A percentile compares a stretch with the other conserved stretches of the same genome.
phyloP scores from a whole-genome alignment of 1,140 invertebrate species.

The Temnothorax longispinosus region DNA sequence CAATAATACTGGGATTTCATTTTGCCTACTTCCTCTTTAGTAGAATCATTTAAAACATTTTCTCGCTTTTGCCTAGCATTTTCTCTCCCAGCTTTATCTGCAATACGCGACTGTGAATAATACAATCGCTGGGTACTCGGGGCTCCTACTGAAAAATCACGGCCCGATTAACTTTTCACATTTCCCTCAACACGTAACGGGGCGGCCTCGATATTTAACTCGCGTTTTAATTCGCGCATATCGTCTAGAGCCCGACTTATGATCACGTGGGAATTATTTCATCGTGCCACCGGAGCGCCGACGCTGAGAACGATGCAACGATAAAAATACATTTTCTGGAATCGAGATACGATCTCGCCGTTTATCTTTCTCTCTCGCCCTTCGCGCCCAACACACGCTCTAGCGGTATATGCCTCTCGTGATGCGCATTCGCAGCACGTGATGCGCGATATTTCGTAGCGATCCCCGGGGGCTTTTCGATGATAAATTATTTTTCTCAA shows the following conservation, averaged over 20 bases:
- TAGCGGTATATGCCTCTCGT: constrained; percentile 11
- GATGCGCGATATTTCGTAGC: constrained; percentile 39
- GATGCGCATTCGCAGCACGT: constrained; percentile 36
- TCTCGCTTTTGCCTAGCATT: too few relatives aligned
- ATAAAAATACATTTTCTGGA: constrained; percentile 59
- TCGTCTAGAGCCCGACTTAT: constrained; percentile 24
- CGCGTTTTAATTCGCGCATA: constrained; percentile 34
- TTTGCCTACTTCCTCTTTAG: not conserved
- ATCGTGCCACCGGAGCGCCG: constrained; percentile 47
- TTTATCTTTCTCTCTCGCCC: not conserved
- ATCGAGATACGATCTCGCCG: constrained; percentile 39
- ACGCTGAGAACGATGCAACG: constrained; percentile 55
- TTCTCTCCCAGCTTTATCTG: not conserved
- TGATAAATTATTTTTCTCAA: constrained; percentile 35
- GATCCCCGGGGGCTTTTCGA: not conserved
- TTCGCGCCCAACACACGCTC: not conserved
- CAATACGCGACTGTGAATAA: constrained; percentile 4
- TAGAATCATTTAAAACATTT: not conserved
- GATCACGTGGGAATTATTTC: constrained; percentile 58
- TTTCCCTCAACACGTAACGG: constrained; percentile 19
- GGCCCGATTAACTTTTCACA: constrained; percentile 25
- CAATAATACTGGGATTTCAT: not conserved
- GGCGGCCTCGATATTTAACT: constrained; percentile 12
- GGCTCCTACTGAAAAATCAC: not conserved
- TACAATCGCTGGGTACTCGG: not conserved